Evolutionary conservation across 2,888 invertebrate genomes (phyloP), one percentile per base, ranked within the genome.

Genomic region (Pemphredon lugubris): DNA sequence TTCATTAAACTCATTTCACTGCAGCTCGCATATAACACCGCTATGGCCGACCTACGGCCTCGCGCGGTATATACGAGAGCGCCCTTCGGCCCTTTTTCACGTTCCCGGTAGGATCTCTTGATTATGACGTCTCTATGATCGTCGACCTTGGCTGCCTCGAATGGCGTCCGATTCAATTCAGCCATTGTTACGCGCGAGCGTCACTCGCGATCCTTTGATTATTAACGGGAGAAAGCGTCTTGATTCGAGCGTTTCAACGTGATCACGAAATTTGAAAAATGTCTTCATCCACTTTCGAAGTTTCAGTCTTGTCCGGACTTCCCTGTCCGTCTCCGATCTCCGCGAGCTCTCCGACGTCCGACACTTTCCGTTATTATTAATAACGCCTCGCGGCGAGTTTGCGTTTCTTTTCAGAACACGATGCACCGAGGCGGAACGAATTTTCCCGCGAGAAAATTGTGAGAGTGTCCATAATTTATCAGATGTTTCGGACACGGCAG

Each of bases 1-100:
- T 89, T 89, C 88, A 89, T 89, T 89, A 88, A 88, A 88, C 87
- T 88, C 88, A 87, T 89, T 89, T 88, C 87, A 87, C 75, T 83
- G 79, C 82, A 75, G 81, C 78, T 73, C 77, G 83, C 73, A 74
- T 78, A 70, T 78, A 78, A 74, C 72, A 78, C 79, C 73, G 79
- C 82, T 80, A 82, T 73, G 76, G 71, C 73, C 73, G 79, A 81
- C 63, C 80, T 79, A 73, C 75, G 75, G 75, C 66, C 77, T 58
- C 63, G 66, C 77, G 57, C 63, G 66, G 71, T 69, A 61, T 74
- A 71, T 78, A 75, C 76, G 78, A 77, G 6, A 7, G 77, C 81
- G 75, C 82, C 86, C 84, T 78, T 78, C 74, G 77, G 58, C 69
- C 77, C 79, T 82, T 82, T 83, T 79, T 78, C 80, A 61, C 54